These are phyloP conservation scores for Xiphorhynchus erythropygius DNA, from an alignment of 2,797 vertebrate species.

Conservation along the genomic window DNA sequence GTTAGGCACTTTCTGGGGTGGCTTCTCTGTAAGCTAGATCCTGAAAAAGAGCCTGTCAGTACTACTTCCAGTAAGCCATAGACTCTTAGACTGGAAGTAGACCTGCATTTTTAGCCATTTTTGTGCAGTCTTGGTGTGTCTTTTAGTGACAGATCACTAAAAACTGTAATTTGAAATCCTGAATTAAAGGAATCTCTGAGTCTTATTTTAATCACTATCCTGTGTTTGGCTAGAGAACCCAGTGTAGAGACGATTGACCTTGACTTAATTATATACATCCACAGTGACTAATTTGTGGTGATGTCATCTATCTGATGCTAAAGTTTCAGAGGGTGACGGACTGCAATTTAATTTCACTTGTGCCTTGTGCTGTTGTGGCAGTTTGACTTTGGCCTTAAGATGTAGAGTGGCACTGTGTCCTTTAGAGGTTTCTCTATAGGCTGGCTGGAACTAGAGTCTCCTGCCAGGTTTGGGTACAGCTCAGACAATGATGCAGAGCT, in stretches of 20 bases:
- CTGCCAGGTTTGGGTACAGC: not conserved
- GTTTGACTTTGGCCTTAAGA: not conserved
- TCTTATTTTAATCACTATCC: not conserved
- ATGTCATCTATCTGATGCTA: not conserved
- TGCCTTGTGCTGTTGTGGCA: not conserved
- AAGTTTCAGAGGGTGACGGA: not conserved
- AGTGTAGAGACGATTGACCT: not conserved
- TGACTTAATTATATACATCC: not conserved
- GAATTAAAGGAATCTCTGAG: slow-evolving; percentile 6
- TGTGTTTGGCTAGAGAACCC: not conserved
- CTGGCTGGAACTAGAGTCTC: not conserved
- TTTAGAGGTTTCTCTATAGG: not conserved
- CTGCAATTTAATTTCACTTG: slow-evolving; percentile 8
- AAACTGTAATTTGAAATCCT: slow-evolving; percentile 1
- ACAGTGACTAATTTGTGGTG: not conserved
- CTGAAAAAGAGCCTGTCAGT: not conserved
- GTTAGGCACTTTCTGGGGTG: not conserved
- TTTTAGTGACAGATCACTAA: not conserved
- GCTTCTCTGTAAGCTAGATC: not conserved
- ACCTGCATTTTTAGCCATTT: not conserved
- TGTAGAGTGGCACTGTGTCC: not conserved
- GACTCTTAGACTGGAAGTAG: not conserved
- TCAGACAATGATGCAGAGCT: not conserved
- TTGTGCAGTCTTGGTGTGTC: not conserved
- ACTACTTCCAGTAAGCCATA: not conserved